A percentile compares a stretch with the other conserved stretches of the same genome.
Evolutionary conservation across 2,888 invertebrate species (phyloP).

Genomic region (Drosophila pseudotakahashii): DNA sequence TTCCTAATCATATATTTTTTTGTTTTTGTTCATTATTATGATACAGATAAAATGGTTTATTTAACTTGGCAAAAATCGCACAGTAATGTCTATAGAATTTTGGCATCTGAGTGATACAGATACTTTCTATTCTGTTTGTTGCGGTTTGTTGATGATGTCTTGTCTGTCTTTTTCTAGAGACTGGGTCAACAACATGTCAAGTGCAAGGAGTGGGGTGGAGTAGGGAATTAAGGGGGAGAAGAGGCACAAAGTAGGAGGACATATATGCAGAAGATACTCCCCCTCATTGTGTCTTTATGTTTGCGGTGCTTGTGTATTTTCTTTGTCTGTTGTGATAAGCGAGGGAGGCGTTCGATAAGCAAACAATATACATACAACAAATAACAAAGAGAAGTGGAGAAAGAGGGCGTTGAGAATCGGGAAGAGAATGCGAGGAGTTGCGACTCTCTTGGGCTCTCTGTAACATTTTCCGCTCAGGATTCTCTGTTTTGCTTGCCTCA

Average conservation of each 20-base stretch:
- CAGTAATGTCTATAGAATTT: not conserved
- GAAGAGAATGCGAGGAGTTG: conserved; percentile 17
- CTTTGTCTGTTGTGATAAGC: conserved; percentile 55
- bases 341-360: conserved; percentile 56
- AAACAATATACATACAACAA: conserved; percentile 48
- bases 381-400: conserved; percentile 24
- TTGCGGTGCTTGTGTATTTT: conserved; percentile 21
- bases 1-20: no score
- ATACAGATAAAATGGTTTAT: no score
- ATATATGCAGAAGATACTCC: conserved; percentile 40
- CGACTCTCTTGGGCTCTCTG: conserved; percentile 23
- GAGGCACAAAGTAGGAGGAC: not conserved
- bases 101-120: conserved; percentile 5
- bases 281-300: conserved; percentile 7
- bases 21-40: no score
- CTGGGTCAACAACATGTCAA: conserved; percentile 77
- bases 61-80: not conserved
- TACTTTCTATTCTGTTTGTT: conserved; percentile 33
- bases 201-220: conserved; percentile 40
- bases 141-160: conserved; percentile 27
- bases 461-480: conserved; percentile 22
- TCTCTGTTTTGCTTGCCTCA: conserved; percentile 74
- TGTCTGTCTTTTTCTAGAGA: conserved; percentile 38
- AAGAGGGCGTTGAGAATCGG: conserved; percentile 1
- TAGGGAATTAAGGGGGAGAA: conserved; percentile 2